These are phyloP conservation scores for Coptodon rendalli DNA, from an alignment of 2,113 vertebrate genomes.

Conservation along the genomic window DNA sequence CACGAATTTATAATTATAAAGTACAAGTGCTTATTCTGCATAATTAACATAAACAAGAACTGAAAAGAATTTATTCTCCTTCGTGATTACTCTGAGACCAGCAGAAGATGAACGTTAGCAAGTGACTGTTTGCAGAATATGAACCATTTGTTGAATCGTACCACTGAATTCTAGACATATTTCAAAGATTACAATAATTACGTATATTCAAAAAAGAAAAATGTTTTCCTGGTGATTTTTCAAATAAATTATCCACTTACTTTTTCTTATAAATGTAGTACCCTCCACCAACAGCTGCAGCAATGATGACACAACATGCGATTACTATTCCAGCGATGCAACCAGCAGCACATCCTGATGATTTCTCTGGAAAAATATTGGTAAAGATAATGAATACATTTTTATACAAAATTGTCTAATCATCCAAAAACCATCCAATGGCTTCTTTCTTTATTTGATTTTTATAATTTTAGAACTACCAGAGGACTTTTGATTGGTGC, in stretches of 20 bases:
- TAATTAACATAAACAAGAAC: background rate
- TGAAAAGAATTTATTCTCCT: rapidly evolving
- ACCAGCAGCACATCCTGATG: background rate
- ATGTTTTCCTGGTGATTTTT: background rate
- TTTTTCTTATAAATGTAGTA: background rate
- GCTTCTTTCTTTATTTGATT: background rate
- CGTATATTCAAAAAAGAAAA: rapidly evolving
- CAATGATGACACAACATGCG: background rate
- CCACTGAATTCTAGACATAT: background rate
- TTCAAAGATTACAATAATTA: background rate
- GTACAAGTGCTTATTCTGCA: background rate
- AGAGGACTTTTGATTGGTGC: background rate
- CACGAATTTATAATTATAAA: no score
- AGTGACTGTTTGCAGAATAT: background rate
- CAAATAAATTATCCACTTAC: background rate
- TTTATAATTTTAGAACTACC: background rate
- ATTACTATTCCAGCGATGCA: conserved; percentile 34
- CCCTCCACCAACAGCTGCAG: background rate
- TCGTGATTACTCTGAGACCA: background rate
- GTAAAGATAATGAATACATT: no score
- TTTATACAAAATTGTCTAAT: no score
- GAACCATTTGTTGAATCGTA: background rate
- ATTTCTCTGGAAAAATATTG: no score
- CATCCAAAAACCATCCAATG: no score
- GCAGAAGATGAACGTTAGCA: background rate